These are phyloP conservation scores for Champsocephalus gunnari DNA, from an alignment of 2,797 vertebrate genomes.

Conservation along the genomic window DNA sequence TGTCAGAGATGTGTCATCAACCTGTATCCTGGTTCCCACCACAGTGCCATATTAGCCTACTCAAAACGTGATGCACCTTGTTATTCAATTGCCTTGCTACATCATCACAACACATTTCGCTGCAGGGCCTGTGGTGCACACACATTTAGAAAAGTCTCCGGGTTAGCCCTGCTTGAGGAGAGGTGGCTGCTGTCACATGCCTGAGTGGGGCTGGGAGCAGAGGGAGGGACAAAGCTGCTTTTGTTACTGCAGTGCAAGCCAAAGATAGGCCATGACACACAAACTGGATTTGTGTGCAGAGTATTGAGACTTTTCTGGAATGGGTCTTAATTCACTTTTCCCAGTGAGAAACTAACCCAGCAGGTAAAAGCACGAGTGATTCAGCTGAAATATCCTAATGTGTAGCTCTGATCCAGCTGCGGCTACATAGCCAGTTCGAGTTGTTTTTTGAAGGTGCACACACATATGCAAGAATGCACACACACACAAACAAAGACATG, in stretches of 20 bases:
- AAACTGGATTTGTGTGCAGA: conserved; percentile 16
- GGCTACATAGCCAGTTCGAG: conserved; percentile 1
- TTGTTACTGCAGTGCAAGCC: conserved; percentile 44
- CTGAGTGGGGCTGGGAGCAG: conserved; percentile 62
- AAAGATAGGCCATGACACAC: conserved; percentile 38
- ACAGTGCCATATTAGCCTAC: neutral
- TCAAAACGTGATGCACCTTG: neutral
- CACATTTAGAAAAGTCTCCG: conserved; percentile 50
- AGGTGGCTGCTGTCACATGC: conserved; percentile 64
- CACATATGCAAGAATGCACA: conserved; percentile 9
- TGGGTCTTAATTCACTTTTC: neutral
- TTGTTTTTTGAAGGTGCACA: conserved; percentile 10
- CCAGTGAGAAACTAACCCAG: neutral
- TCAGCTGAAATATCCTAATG: neutral
- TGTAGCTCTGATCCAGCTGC: neutral
- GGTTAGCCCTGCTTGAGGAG: conserved; percentile 11
- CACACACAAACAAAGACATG: conserved; percentile 27
- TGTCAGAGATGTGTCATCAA: neutral
- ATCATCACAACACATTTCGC: conserved; percentile 30
- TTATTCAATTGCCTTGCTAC: conserved; percentile 27
- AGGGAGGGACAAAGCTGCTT: conserved; percentile 56
- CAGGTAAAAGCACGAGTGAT: neutral
- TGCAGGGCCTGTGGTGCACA: conserved; percentile 33
- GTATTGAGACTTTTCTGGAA: neutral
- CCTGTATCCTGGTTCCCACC: neutral